Evolutionary conservation across 1,140 invertebrate species (phyloP), one percentile per base, ranked within the genome.

Genomic region (Heliconius hermathena): DNA sequence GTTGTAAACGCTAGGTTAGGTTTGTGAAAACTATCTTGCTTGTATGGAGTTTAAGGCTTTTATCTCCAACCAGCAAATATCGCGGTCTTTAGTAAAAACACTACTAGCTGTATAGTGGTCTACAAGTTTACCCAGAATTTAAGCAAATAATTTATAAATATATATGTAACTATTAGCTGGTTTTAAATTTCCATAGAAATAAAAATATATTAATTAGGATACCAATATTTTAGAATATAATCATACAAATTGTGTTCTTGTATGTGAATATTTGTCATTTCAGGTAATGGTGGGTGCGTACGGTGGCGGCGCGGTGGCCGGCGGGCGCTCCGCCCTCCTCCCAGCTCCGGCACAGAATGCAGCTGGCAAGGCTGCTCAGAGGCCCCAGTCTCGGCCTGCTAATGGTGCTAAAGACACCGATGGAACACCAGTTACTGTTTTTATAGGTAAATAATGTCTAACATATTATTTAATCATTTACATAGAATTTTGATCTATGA

Each of bases 381-480:
- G 82, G 6, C 33, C 80, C 18, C 82, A 83, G 72, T 88, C 94
- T 85, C 87, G 83, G 85, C 88, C 88, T 82, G 91, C 87, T 84
- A 95, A 92, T 83, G 92, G 89, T 9, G 85, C 85, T n/a, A 90
- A 91, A 66, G 87, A 91, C 13, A 75, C 84, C 5, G 95, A 96
- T 75, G 98, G 98, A 1, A 98, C 98, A 1, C 96, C 98, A 1
- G 99, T 99, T 20, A 99, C 99, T 22, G 99, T 99, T 1, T 99
- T 99, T 95, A 98, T 99, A 71, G 96, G 95, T 96, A 88, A 26
- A 5, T 22, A 72, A 33, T 52, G 41, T 11, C 49, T 52, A 18
- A 52, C 16, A 18, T 4, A 20, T 70, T 70, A 29, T 70, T 16
- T 8, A 9, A 22, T 66, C 8, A 8, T 66, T 66, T 11, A 22